Evolutionary conservation across 1,140 invertebrate genomes (phyloP).

Genomic region (Caenorhabditis briggsae): DNA sequence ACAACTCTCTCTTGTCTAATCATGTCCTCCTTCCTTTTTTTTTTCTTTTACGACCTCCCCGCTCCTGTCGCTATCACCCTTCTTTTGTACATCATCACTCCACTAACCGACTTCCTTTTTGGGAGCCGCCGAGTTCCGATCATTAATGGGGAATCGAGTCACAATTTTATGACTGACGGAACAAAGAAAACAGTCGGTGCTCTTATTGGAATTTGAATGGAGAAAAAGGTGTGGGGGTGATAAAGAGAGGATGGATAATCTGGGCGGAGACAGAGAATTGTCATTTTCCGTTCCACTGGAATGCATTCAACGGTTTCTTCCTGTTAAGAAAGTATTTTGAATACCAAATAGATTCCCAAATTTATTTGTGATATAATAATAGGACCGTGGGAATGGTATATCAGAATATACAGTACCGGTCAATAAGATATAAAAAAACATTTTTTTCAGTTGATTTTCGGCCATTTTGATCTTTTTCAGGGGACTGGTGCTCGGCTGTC

Average conservation of each 20-base stretch:
- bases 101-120: not conserved
- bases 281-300: too few relatives aligned
- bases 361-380: too few relatives aligned
- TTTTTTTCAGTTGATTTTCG: too few relatives aligned
- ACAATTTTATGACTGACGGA: not conserved
- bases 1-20: not conserved
- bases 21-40: not conserved
- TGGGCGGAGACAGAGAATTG: not conserved
- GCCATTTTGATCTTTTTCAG: too few relatives aligned
- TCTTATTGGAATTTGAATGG: not conserved
- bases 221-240: not conserved
- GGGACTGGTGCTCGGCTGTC: too few relatives aligned
- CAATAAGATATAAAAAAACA: too few relatives aligned
- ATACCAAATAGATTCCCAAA: too few relatives aligned
- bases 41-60: not conserved
- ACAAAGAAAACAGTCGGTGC: not conserved
- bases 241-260: not conserved
- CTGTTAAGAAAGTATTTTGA: too few relatives aligned
- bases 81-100: not conserved
- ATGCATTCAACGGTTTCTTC: too few relatives aligned
- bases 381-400: too few relatives aligned
- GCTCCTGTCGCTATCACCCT: not conserved
- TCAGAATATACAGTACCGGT: too few relatives aligned
- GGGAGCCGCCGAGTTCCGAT: not conserved
- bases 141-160: not conserved